These are phyloP conservation scores for Festucalex cinctus DNA, from an alignment of 2,113 vertebrate species.

Conservation along the genomic window DNA sequence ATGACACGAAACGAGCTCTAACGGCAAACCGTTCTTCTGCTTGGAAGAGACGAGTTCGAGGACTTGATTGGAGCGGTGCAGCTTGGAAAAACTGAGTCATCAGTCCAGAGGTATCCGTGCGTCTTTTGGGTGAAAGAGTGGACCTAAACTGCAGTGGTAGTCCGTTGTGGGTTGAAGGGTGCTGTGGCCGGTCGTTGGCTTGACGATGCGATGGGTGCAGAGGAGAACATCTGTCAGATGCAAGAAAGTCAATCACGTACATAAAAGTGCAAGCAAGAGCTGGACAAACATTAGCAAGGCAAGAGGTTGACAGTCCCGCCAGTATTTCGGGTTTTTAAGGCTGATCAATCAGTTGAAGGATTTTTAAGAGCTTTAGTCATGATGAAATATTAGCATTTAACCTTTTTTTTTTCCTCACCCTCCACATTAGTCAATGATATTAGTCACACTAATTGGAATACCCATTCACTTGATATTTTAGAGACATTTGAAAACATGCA, in stretches of 20 bases:
- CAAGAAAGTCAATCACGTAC: not conserved
- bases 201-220: constrained; percentile 1
- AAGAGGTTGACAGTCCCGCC: not conserved
- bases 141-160: not conserved
- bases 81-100: not conserved
- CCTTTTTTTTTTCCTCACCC: no score
- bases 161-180: not conserved
- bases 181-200: not conserved
- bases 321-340: not conserved
- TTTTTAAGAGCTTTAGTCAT: no score
- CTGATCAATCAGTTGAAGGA: no score
- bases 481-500: no score
- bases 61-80: not conserved
- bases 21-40: not conserved
- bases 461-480: no score
- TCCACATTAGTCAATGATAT: no score
- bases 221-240: constrained; percentile 23
- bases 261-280: not conserved
- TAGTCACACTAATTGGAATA: no score
- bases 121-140: not conserved
- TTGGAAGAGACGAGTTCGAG: not conserved
- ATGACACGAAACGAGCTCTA: constrained; percentile 23
- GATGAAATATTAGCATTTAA: no score
- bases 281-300: not conserved
- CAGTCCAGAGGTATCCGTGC: not conserved